These are phyloP conservation scores for Esox masquinongy DNA, from an alignment of 2,797 vertebrate species.

Conservation along the genomic window DNA sequence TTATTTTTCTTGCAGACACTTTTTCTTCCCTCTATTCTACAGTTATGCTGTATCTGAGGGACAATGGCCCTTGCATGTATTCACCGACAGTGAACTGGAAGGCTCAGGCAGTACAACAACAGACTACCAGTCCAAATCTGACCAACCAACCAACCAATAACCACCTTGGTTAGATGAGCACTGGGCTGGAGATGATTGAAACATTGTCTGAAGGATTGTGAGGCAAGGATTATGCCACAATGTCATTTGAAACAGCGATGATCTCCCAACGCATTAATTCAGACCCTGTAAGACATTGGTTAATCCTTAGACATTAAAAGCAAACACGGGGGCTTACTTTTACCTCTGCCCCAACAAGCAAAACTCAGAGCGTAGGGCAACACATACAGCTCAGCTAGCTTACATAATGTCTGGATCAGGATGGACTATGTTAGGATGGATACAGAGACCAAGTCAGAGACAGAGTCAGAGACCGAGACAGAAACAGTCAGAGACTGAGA, in stretches of 20 bases:
- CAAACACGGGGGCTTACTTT: slow-evolving; percentile 71
- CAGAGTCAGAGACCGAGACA: background rate
- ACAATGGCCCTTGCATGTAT: background rate
- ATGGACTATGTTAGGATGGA: background rate
- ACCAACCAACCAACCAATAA: background rate
- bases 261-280: slow-evolving; percentile 63
- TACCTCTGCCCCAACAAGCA: slow-evolving; percentile 45
- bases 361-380: slow-evolving; percentile 39
- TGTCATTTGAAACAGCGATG: slow-evolving; percentile 75
- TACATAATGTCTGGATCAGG: slow-evolving; percentile 29
- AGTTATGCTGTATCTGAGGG: background rate
- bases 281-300: slow-evolving; percentile 63
- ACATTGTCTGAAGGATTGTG: slow-evolving; percentile 68
- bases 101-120: background rate
- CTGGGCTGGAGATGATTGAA: slow-evolving; percentile 48
- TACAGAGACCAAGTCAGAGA: slow-evolving; percentile 22
- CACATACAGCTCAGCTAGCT: slow-evolving; percentile 6
- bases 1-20: too few relatives aligned
- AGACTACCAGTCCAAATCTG: background rate
- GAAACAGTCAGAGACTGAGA: background rate
- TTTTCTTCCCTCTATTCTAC: background rate
- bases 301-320: slow-evolving; percentile 77
- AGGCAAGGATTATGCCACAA: slow-evolving; percentile 73
- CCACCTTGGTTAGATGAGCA: background rate
- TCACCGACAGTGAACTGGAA: background rate